Evolutionary conservation across 2,113 vertebrate species (phyloP).

Genomic region (Vulpes lagopus): DNA sequence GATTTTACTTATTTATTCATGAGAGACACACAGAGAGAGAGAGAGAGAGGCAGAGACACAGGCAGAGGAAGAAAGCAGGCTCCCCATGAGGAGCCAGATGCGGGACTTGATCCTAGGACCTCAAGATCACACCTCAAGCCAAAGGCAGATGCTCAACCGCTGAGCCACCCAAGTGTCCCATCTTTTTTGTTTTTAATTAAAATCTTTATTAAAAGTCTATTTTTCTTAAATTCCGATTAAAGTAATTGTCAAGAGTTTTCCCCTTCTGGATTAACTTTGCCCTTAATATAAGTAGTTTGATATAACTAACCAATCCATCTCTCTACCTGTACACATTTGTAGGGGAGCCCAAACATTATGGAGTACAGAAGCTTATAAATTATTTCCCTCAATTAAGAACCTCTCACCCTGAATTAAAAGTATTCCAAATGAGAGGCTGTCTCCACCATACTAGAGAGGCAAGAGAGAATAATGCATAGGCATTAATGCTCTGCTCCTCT

Average conservation of each 20-base stretch:
- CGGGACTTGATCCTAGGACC: no score
- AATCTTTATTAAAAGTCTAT: constrained; percentile 50
- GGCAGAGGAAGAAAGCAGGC: no score
- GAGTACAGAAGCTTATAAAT: not conserved
- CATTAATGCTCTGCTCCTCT: not conserved
- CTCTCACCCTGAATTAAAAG: not conserved
- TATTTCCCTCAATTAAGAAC: not conserved
- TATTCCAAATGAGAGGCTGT: not conserved
- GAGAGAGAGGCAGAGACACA: no score
- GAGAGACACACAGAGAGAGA: no score
- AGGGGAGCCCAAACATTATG: not conserved
- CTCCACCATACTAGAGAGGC: not conserved
- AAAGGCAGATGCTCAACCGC: no score
- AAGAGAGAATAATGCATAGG: not conserved
- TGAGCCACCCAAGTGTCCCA: no score
- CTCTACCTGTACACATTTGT: not conserved
- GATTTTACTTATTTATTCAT: no score
- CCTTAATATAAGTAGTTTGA: not conserved
- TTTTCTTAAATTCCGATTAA: constrained; percentile 21
- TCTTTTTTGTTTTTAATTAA: constrained; percentile 51
- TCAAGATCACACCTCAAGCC: no score
- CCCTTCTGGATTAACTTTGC: constrained; percentile 12
- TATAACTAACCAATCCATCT: constrained; percentile 15
- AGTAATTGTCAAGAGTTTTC: constrained; percentile 11
- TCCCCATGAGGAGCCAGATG: no score